Percentiles rank a stretch among this genome's conserved stretches.
These are phyloP conservation scores for Darevskia mixta DNA, from an alignment of 2,797 vertebrate species.

Conservation along the genomic window DNA sequence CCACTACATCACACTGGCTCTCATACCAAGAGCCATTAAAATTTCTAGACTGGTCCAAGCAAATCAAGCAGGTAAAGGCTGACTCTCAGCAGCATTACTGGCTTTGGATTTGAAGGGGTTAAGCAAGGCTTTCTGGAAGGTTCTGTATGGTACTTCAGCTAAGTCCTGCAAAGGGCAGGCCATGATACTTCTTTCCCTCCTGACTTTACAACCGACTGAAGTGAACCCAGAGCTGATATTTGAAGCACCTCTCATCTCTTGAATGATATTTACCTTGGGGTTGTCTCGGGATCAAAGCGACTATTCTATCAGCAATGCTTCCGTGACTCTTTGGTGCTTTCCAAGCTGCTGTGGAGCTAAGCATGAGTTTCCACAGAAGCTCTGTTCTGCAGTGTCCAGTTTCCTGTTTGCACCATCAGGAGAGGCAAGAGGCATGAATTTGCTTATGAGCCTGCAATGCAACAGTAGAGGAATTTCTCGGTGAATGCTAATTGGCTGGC, in stretches of 20 bases:
- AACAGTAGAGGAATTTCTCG: not conserved
- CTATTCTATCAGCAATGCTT: not conserved
- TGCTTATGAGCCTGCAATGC: not conserved
- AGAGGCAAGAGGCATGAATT: not conserved
- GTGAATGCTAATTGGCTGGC: not conserved
- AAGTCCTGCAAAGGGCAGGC: not conserved
- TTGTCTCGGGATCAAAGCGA: not conserved
- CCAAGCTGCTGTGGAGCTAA: not conserved
- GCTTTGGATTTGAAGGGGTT: not conserved
- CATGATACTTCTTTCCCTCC: not conserved
- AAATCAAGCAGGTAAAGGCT: not conserved
- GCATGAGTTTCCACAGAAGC: not conserved
- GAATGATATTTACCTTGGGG: not conserved
- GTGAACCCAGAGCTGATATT: not conserved
- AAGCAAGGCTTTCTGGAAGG: not conserved
- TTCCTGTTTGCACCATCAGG: not conserved
- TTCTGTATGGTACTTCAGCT: not conserved
- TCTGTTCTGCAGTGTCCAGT: not conserved
- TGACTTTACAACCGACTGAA: not conserved
- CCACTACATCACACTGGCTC: too few species aligned
- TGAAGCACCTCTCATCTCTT: not conserved
- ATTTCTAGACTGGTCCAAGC: not conserved
- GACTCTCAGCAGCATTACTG: not conserved
- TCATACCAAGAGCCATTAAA: not conserved
- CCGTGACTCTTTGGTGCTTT: not conserved